A percentile compares a stretch with the other conserved stretches of the same genome.
phyloP scores from a whole-genome alignment of 92 coral and sea anemone species.

The Chrysogorgia sp. region DNA sequence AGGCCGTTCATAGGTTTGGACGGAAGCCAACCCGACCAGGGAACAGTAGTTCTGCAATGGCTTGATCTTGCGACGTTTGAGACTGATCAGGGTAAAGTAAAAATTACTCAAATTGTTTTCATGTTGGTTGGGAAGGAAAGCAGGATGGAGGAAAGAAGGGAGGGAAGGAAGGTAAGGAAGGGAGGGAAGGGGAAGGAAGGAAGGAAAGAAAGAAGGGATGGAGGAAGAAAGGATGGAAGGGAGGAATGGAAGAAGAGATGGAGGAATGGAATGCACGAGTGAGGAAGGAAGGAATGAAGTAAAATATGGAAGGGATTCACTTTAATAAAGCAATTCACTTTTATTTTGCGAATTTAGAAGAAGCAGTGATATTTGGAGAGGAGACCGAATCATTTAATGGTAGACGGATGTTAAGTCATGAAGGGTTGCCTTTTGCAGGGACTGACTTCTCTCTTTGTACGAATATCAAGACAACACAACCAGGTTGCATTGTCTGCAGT shows the following conservation, averaged over 20 bases:
- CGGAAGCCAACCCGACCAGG: slow-evolving; percentile 20
- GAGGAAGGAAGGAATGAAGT: not conserved
- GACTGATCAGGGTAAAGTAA: not conserved
- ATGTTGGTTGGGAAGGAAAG: no score
- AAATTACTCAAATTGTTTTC: not conserved
- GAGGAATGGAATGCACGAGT: no score
- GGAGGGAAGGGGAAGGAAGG: no score
- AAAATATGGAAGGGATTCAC: no score
- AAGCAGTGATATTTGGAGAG: not conserved
- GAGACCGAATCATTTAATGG: slow-evolving; percentile 5
- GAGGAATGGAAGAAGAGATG: no score
- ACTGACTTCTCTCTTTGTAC: slow-evolving; percentile 19
- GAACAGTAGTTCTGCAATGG: slow-evolving; percentile 74
- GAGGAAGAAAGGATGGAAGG: no score
- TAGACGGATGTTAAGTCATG: not conserved
- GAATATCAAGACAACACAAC: slow-evolving; percentile 11
- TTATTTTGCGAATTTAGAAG: not conserved
- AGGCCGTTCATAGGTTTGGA: slow-evolving; percentile 25
- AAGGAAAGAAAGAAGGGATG: no score
- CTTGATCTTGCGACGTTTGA: slow-evolving; percentile 59
- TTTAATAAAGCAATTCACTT: no score
- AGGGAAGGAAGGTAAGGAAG: no score
- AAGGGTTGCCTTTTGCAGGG: not conserved
- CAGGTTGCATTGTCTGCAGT: slow-evolving; percentile 9
- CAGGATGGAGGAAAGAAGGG: no score